Percentiles rank a stretch among this genome's conserved stretches.
These are phyloP conservation scores for Meloidogyne floridensis DNA, from an alignment of 1,140 invertebrate species.

Conservation along the genomic window DNA sequence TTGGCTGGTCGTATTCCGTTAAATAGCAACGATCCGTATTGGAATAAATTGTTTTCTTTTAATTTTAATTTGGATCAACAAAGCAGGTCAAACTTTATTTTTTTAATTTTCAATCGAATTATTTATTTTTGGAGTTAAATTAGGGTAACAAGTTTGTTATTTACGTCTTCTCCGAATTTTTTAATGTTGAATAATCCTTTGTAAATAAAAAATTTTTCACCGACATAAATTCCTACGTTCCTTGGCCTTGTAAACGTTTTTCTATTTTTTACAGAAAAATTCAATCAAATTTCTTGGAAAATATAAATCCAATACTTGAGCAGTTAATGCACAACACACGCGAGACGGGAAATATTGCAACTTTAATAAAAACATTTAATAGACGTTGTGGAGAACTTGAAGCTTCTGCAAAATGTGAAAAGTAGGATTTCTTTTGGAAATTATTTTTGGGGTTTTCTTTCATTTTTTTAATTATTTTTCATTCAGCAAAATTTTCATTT, in stretches of 20 bases:
- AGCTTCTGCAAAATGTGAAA: constrained; percentile 80
- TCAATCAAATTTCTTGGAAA: constrained; percentile 79
- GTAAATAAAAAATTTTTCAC: too few species aligned
- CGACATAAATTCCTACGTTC: too few species aligned
- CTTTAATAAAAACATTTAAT: constrained; percentile 81
- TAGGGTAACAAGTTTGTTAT: neutral
- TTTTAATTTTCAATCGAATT: neutral
- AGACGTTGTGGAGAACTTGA: constrained; percentile 78
- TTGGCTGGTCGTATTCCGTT: constrained; percentile 80
- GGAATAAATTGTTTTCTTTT: constrained; percentile 88
- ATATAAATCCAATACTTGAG: constrained; percentile 76
- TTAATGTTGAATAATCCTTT: too few species aligned
- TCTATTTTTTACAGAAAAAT: constrained; percentile 72
- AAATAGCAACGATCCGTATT: constrained; percentile 85
- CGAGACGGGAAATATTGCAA: constrained; percentile 82
- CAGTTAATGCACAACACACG: constrained; percentile 78
- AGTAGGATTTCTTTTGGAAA: constrained; percentile 69
- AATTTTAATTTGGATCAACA: constrained; percentile 73
- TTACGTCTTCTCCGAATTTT: neutral
- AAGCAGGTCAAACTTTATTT: constrained; percentile 42
- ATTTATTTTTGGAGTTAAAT: too few species aligned
- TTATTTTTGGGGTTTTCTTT: too few species aligned
- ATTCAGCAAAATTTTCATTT: constrained; percentile 83
- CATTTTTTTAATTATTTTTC: neutral
- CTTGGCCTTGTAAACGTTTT: too few species aligned